phyloP scores from a whole-genome alignment of 2,113 vertebrate genomes.

The Narcine bancroftii region DNA sequence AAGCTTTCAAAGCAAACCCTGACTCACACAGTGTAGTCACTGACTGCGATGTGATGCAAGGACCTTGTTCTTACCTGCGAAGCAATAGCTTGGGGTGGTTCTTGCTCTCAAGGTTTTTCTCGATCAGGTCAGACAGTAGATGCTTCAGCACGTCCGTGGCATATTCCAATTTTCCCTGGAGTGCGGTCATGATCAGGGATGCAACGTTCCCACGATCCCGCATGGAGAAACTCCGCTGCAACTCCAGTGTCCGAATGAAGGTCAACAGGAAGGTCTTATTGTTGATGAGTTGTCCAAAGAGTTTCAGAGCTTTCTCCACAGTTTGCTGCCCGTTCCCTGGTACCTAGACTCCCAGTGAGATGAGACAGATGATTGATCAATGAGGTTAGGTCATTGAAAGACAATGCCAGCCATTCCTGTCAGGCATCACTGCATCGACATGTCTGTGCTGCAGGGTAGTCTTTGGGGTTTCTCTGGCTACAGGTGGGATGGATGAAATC shows the following conservation, averaged over 20 bases:
- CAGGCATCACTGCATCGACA: too few relatives aligned
- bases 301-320: constrained; percentile 92
- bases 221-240: constrained; percentile 97
- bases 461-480: too few relatives aligned
- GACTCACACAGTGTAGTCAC: not conserved
- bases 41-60: too few relatives aligned
- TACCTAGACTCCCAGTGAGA: constrained; percentile 59
- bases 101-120: constrained; percentile 95
- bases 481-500: not conserved
- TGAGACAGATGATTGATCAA: not conserved
- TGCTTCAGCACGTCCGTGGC: constrained; percentile 95
- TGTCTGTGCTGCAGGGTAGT: too few relatives aligned
- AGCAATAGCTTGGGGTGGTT: constrained; percentile 96
- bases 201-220: constrained; percentile 93
- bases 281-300: constrained; percentile 94
- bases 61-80: constrained; percentile 66
- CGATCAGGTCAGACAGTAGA: constrained; percentile 90
- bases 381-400: not conserved
- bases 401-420: not conserved
- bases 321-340: constrained; percentile 88
- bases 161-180: constrained; percentile 91
- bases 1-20: not conserved
- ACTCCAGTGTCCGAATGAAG: constrained; percentile 91
- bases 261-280: constrained; percentile 95
- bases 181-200: constrained; percentile 93